Conservation (phyloP, 2,888 invertebrate genomes). For the Noctua fimbriata region DNA sequence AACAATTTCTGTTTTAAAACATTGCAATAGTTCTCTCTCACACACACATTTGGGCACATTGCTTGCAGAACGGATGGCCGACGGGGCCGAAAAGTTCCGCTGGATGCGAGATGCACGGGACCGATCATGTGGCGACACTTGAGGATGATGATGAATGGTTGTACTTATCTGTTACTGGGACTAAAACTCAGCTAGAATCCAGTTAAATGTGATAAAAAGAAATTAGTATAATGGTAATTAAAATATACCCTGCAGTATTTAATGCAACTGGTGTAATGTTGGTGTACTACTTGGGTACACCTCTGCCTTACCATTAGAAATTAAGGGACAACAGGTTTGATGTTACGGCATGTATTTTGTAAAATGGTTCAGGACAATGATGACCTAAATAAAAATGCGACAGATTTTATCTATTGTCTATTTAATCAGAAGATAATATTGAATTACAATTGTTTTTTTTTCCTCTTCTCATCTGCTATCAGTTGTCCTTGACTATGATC, state of each 20-base stretch:
- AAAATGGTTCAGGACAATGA: not conserved
- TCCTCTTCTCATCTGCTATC: too few relatives aligned
- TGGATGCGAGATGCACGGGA: too few relatives aligned
- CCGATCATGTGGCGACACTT: too few relatives aligned
- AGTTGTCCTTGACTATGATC: too few relatives aligned
- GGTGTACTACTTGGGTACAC: not conserved
- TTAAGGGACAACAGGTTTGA: not conserved
- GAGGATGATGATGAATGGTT: too few relatives aligned
- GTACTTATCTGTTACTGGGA: not conserved
- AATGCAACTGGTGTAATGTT: not conserved
- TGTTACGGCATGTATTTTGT: not conserved
- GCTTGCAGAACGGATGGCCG: too few relatives aligned
- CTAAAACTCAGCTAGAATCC: not conserved
- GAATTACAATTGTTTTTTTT: too few relatives aligned
- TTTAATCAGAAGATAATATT: not conserved
- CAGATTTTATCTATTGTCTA: not conserved
- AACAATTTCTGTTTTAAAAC: conserved; percentile 1
- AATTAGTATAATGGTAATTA: not conserved
- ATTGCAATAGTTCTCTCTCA: not conserved
- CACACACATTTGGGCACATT: too few relatives aligned
- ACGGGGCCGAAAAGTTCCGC: too few relatives aligned
- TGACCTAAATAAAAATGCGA: not conserved
- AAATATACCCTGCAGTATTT: too few relatives aligned
- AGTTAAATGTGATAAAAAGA: not conserved
- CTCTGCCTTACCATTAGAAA: not conserved